These are phyloP conservation scores for Pogonocichla stellata DNA, from an alignment of 2,113 vertebrate genomes.

Conservation along the genomic window DNA sequence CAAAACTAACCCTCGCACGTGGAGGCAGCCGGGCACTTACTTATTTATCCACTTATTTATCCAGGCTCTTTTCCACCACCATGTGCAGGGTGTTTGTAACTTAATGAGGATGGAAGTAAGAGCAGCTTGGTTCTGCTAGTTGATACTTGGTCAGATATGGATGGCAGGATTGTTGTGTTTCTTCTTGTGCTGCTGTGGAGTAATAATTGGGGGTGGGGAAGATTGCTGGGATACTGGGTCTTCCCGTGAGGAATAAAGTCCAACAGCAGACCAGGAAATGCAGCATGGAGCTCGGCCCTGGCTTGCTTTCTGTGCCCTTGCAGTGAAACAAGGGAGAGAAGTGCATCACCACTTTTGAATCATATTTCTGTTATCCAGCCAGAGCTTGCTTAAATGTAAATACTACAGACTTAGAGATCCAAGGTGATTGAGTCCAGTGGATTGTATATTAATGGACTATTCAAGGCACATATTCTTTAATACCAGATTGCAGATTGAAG, in stretches of 20 bases:
- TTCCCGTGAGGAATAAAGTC: neutral
- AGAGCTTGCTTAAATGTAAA: neutral
- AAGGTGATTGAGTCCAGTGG: neutral
- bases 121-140: neutral
- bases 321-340: neutral
- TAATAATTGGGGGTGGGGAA: neutral
- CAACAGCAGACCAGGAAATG: fast-evolving
- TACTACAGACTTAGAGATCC: neutral
- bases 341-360: neutral
- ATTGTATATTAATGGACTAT: neutral
- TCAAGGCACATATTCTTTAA: neutral
- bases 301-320: neutral
- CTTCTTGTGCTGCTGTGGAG: neutral
- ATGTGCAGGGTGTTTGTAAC: neutral
- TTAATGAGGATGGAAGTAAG: neutral
- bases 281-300: neutral
- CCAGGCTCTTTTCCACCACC: neutral
- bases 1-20: neutral
- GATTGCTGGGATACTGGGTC: fast-evolving
- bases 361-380: neutral
- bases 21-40: neutral
- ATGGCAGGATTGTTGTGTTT: neutral
- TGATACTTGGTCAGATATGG: neutral
- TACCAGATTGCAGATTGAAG: neutral
- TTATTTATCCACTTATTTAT: neutral